These are phyloP conservation scores for Leptura quadrifasciata DNA, from an alignment of 2,888 invertebrate genomes.

Conservation along the genomic window DNA sequence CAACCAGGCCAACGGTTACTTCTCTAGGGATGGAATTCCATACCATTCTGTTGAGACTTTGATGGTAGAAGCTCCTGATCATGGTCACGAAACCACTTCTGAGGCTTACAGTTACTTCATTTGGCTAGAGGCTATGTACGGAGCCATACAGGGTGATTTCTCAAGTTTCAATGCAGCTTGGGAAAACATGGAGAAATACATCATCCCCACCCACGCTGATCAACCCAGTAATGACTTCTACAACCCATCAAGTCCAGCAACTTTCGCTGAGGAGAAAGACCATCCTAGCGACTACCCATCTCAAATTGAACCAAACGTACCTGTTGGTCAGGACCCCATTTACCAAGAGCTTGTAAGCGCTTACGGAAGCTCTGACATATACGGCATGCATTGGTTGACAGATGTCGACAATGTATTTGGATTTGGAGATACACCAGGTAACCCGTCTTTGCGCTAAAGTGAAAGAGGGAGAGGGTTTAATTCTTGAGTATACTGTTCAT, in stretches of 20 bases:
- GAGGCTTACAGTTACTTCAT: conserved; percentile 60
- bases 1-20: conserved; percentile 55
- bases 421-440: conserved; percentile 52
- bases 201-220: conserved; percentile 54
- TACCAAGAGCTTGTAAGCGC: conserved; percentile 54
- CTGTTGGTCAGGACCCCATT: conserved; percentile 58
- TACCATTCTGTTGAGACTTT: conserved; percentile 61
- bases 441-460: not conserved
- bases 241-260: conserved; percentile 56
- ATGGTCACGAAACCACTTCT: conserved; percentile 61
- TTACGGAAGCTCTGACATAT: conserved; percentile 53
- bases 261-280: conserved; percentile 56
- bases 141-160: conserved; percentile 58
- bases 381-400: conserved; percentile 60
- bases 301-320: conserved; percentile 41
- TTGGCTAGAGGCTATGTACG: conserved; percentile 59
- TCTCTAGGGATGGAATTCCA: conserved; percentile 59
- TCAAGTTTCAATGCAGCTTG: conserved; percentile 58
- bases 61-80: conserved; percentile 59
- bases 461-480: too few species aligned
- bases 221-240: conserved; percentile 57
- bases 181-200: conserved; percentile 57
- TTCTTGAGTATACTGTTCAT: too few species aligned
- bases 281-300: conserved; percentile 58
- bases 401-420: conserved; percentile 55